Evolutionary conservation across 2,888 invertebrate species (phyloP), one percentile per base, ranked within the genome.

Genomic region (Nomada ruficornis): DNA sequence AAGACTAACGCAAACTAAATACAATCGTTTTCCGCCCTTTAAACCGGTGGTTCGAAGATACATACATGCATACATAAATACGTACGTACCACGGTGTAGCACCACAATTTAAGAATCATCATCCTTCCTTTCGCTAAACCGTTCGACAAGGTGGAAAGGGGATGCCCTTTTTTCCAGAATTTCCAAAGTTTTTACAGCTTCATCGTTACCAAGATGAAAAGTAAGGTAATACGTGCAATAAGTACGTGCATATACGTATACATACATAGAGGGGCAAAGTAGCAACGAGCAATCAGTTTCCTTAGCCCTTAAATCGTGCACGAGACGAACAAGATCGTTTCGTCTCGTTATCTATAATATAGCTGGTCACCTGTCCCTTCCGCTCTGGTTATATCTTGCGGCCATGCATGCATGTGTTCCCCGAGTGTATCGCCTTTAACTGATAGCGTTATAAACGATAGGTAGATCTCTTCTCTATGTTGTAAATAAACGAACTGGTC

Each of bases 101-200:
- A 73, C 13, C 64, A 26, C 59, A 54, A 20, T 26, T 36, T 42
- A 50, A 60, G 50, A 36, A 65, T 64, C 64, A 42, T 42, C 71
- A 44, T 67, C 20, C 50, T n/a, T 11, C 64, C 15, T 52, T 11
- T 55, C 3, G 47, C 1, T 10, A 18, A 26, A 18, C n/a, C 9
- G 11, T 5, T 15, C 15, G 5, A n/a, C 42, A 13, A 18, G 50
- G 47, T 36, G 18, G 26, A 13, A 11, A 20, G 26, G 23, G 26
- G 29, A 44, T 7, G 36, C 5, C 36, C 36, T 55, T 47, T 60
- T 78, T 80, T 77, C 71, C 65, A 71, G 59, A 77, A 75, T 86
- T 84, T 86, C 80, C 83, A 86, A 85, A 67, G 77, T 90, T 91
- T 91, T 91, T 91, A 91, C 89, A 86, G 89, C 90, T 90, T 89